Evolutionary conservation across 2,797 vertebrate species (phyloP), one percentile per base, ranked within the genome.

Genomic region (Crax fasciolata): DNA sequence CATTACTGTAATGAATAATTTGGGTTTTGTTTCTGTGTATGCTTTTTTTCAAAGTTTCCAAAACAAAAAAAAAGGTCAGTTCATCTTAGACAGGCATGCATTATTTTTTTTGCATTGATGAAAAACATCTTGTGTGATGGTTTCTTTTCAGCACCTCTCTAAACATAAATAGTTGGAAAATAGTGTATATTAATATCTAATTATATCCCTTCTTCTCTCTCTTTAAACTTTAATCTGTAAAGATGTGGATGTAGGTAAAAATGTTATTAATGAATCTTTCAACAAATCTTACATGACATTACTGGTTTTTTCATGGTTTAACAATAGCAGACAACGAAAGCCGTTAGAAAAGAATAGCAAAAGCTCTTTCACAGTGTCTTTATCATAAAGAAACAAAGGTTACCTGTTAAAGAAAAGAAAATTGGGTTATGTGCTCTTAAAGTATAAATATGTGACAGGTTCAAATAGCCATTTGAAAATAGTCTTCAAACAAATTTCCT

Each of bases 381-480:
- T 48, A 77, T 39, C 10, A 55, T 51, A 74, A 80, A 61, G 84
- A 90, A 94, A 91, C n/a, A 92, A 88, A 91, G 68, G 58, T 59
- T 85, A 41, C 13, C 39, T 23, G 4, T 75, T 87, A 84, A 70
- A 90, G 49, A 71, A 88, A 93, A 75, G 21, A 91, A 91, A 92
- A 86, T 48, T 73, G 46, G n/a, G 68, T 75, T 89, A 48, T 73
- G 30, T 59, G 30, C n/a, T 83, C 32, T 92, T 78, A 73, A 91
- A 88, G 43, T 78, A 92, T 81, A 89, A 88, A 84, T 75, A 86
- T 48, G 28, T 66, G 79, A 43, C 10, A 81, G 51, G 58, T 90
- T 94, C 75, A 93, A 85, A 91, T 84, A 91, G 9, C 39, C 44
- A 84, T 84, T 93, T 89, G 76, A 86, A 95, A 96, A 88, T 72